A percentile compares a stretch with the other conserved stretches of the same genome.
These are phyloP conservation scores for Mus minutoides DNA, from an alignment of 2,797 vertebrate genomes.

Conservation along the genomic window DNA sequence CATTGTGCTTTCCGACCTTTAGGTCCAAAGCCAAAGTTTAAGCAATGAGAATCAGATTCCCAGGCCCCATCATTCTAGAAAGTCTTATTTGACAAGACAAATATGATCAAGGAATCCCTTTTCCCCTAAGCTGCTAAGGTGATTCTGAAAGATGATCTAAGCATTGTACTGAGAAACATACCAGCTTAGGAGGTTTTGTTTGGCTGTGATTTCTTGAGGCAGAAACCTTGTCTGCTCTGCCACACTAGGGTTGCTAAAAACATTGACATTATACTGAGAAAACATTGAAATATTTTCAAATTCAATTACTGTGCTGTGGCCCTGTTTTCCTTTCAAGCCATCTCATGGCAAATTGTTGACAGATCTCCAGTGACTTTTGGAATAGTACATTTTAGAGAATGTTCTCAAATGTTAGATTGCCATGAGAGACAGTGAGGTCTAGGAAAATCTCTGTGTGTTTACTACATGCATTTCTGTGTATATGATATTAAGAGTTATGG, in stretches of 20 bases:
- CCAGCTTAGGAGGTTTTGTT: background rate
- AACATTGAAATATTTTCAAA: background rate
- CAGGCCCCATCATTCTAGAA: background rate
- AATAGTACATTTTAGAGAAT: background rate
- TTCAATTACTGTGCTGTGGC: background rate
- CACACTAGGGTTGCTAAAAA: constrained; percentile 10
- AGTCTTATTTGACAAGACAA: background rate
- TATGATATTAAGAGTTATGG: background rate
- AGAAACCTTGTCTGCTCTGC: background rate
- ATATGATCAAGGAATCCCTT: background rate
- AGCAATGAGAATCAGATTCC: background rate
- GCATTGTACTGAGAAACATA: background rate
- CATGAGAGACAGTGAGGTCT: background rate
- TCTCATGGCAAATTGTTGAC: background rate
- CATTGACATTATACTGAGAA: background rate
- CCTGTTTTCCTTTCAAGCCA: background rate
- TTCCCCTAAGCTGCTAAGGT: background rate
- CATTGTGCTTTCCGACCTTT: background rate
- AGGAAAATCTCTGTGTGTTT: background rate
- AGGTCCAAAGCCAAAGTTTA: background rate
- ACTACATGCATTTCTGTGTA: background rate
- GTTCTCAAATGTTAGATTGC: background rate
- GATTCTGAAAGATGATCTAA: background rate
- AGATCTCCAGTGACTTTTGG: background rate
- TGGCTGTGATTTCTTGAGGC: background rate